A percentile compares a stretch with the other conserved stretches of the same genome.
These are phyloP conservation scores for Polyommatus icarus DNA, from an alignment of 2,888 invertebrate species.

Conservation along the genomic window DNA sequence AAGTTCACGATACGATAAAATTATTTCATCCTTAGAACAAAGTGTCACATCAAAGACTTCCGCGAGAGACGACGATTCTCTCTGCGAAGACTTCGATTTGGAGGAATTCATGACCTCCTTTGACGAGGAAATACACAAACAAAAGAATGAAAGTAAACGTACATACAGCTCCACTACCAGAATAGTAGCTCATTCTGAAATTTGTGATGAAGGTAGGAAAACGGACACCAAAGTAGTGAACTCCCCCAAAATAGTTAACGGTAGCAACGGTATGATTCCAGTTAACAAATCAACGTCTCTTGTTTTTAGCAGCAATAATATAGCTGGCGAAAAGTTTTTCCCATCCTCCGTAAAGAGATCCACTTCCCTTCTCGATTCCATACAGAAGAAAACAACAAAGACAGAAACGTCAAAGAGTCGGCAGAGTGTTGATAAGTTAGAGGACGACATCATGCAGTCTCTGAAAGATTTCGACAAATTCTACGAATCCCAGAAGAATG, in stretches of 20 bases:
- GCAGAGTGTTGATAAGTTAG: conserved; percentile 71
- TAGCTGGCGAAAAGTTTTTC: conserved; percentile 70
- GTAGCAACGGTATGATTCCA: conserved; percentile 62
- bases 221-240: conserved; percentile 61
- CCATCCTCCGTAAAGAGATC: conserved; percentile 79
- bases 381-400: conserved; percentile 68
- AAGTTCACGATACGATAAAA: conserved; percentile 75
- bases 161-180: conserved; percentile 75
- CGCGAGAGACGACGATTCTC: conserved; percentile 72
- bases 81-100: conserved; percentile 82
- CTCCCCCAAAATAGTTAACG: conserved; percentile 60
- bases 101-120: conserved; percentile 86
- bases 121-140: conserved; percentile 81
- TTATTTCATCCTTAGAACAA: conserved; percentile 76
- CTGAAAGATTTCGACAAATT: conserved; percentile 75
- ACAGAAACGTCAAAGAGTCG: conserved; percentile 63
- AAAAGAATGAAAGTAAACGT: conserved; percentile 67
- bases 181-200: conserved; percentile 64
- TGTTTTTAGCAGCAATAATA: conserved; percentile 80
- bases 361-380: conserved; percentile 78
- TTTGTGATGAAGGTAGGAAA: conserved; percentile 59
- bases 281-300: conserved; percentile 79
- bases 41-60: conserved; percentile 72
- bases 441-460: conserved; percentile 76
- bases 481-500: conserved; percentile 67